Conservation (phyloP, 2,113 vertebrate genomes). For the Columba janthina region DNA sequence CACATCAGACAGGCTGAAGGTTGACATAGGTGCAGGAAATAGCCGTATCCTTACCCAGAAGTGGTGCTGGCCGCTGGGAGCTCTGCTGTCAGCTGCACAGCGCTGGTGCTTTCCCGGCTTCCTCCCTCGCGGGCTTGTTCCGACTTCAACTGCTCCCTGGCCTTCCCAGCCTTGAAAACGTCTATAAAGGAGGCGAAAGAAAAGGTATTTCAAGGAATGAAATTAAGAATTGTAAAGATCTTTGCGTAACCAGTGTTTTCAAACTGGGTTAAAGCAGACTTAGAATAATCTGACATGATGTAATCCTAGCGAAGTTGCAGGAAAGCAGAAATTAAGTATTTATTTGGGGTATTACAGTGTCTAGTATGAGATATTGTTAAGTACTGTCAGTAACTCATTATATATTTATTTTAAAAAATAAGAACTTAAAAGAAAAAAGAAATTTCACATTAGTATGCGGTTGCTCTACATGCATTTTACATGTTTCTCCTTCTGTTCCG, state of each 20-base stretch:
- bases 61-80: not conserved
- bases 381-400: conserved; percentile 70
- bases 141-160: not conserved
- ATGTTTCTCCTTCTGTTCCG: conserved; percentile 64
- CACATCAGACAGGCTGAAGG: accelerated
- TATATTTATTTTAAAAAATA: conserved; percentile 63
- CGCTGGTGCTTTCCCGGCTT: not conserved
- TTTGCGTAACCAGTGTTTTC: conserved; percentile 72
- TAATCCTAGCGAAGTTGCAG: conserved; percentile 74
- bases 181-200: conserved; percentile 15
- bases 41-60: not conserved
- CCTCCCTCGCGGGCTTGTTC: not conserved
- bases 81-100: not conserved
- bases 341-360: conserved; percentile 66
- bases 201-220: conserved; percentile 59
- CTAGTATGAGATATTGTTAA: conserved; percentile 70
- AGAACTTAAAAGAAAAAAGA: conserved; percentile 65
- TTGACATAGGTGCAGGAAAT: not conserved
- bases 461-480: conserved; percentile 70
- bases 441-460: conserved; percentile 58
- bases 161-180: conserved; percentile 3
- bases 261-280: conserved; percentile 76
- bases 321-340: conserved; percentile 75
- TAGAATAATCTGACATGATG: conserved; percentile 76
- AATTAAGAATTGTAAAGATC: conserved; percentile 63